A percentile compares a stretch with the other conserved stretches of the same genome.
phyloP scores from a whole-genome alignment of 2,888 invertebrate genomes.

The Cynaeus angustus region DNA sequence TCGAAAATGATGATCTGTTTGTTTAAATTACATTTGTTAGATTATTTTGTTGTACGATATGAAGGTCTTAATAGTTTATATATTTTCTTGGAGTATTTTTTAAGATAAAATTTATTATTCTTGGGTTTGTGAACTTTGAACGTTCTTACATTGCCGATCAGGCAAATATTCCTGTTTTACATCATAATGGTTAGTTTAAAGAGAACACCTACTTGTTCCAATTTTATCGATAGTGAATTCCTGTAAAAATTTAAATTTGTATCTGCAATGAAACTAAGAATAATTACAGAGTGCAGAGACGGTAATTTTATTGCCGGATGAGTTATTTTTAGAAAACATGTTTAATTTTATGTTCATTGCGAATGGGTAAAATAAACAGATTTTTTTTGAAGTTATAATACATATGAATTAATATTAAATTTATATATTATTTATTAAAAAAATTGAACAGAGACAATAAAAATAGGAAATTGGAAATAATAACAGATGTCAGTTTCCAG shows the following conservation, averaged over 20 bases:
- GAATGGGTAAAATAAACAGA: too few species aligned
- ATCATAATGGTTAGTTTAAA: background rate
- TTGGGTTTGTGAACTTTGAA: conserved; percentile 8
- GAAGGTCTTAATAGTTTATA: background rate
- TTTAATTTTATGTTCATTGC: too few species aligned
- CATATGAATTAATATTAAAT: too few species aligned
- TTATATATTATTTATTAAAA: too few species aligned
- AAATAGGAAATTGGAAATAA: too few species aligned
- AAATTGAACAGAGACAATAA: too few species aligned
- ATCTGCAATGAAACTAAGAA: background rate
- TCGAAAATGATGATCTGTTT: conserved; percentile 1
- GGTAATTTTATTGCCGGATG: background rate
- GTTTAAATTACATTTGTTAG: conserved; percentile 9
- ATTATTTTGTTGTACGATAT: conserved; percentile 3
- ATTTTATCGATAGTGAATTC: conserved; percentile 6
- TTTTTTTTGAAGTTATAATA: too few species aligned
- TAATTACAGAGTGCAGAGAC: conserved; percentile 2
- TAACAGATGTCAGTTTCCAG: too few species aligned
- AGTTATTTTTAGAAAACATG: too few species aligned
- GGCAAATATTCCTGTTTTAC: background rate
- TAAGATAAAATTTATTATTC: conserved; percentile 3
- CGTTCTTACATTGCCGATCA: too few species aligned
- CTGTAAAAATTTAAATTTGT: background rate
- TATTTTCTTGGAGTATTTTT: conserved; percentile 3
- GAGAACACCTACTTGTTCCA: conserved; percentile 14